These are phyloP conservation scores for Nezara viridula DNA, from an alignment of 2,888 invertebrate genomes.

Conservation along the genomic window DNA sequence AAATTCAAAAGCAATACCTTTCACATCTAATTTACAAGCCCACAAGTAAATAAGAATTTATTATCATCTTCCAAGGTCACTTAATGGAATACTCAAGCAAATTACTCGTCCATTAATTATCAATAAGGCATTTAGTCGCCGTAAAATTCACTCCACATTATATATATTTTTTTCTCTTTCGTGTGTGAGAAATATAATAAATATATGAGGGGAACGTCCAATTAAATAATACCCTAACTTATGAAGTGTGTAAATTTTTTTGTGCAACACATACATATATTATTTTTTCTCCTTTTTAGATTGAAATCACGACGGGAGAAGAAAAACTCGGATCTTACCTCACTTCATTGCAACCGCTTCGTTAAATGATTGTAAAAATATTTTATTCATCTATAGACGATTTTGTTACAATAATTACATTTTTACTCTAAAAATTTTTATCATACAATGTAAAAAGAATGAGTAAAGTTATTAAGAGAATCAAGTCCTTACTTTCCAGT, in stretches of 20 bases:
- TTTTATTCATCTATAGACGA: not conserved
- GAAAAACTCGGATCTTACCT: not conserved
- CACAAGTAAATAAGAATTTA: not conserved
- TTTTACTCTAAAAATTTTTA: not conserved
- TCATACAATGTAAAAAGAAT: too few relatives aligned
- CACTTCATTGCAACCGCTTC: not conserved
- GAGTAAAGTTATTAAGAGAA: too few relatives aligned
- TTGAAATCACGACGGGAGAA: not conserved
- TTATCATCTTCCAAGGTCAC: not conserved
- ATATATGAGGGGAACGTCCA: not conserved
- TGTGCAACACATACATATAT: not conserved
- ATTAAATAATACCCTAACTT: conserved; percentile 22
- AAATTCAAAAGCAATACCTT: not conserved
- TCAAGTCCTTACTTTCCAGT: too few relatives aligned
- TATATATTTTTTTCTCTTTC: not conserved
- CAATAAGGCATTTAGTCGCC: not conserved
- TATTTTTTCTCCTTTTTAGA: not conserved
- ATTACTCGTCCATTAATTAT: not conserved
- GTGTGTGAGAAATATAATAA: not conserved
- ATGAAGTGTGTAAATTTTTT: not conserved
- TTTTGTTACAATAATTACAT: not conserved
- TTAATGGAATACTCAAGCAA: not conserved
- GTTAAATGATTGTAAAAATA: conserved; percentile 2
- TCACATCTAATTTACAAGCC: not conserved
- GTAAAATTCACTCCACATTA: not conserved